Evolutionary conservation across 92 coral and sea anemone genomes (phyloP), one percentile per base, ranked within the genome.

Genomic region (Virgularia gustaviana): DNA sequence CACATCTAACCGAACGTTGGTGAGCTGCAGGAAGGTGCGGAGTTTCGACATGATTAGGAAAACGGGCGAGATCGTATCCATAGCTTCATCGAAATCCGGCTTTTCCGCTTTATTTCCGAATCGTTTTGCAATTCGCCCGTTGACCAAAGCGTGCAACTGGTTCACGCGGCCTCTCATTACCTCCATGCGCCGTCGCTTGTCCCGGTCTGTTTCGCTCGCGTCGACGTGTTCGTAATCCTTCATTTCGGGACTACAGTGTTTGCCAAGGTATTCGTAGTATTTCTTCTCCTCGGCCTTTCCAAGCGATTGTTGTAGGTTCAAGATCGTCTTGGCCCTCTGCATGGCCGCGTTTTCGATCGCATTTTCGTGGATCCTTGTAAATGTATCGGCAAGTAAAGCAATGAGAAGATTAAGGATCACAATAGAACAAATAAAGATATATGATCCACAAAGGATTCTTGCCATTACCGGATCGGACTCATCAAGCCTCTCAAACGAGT

Each of bases 321-420:
- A 87, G 73, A 86, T 37, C 4, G 81, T 85, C 67, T 83, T 80
- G 20, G 87, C 90, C 18, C 87, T 66, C 18, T 86, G 87, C 87
- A 86, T 82, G 4, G 77, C 81, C n/a, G 90, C 87, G 32, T 85
- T 86, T 37, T 83, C 90, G 24, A 72, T 78, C 1, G 90, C 87
- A 38, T 86, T 86, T 41, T 86, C 90, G 58, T 78, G 79, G 9
- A 86, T 87, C 15, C 90, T 82, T 41, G 84, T 87, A 39, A 86
- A 86, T 7, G 90, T 86, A 20, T 86, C 85, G 13, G 90, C 77
- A 60, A 86, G 56, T 13, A 86, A 61, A 34, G 90, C 90, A 36
- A 86, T 86, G 67, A 83, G 84, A 45, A 86, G 41, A 70, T 86
- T 86, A 43, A 86, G 76, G 27, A 82, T 60, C 9, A 83, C 36